A percentile compares a stretch with the other conserved stretches of the same genome.
Conservation (phyloP, 1,140 invertebrate species). For the Harpegnathos saltator region DNA sequence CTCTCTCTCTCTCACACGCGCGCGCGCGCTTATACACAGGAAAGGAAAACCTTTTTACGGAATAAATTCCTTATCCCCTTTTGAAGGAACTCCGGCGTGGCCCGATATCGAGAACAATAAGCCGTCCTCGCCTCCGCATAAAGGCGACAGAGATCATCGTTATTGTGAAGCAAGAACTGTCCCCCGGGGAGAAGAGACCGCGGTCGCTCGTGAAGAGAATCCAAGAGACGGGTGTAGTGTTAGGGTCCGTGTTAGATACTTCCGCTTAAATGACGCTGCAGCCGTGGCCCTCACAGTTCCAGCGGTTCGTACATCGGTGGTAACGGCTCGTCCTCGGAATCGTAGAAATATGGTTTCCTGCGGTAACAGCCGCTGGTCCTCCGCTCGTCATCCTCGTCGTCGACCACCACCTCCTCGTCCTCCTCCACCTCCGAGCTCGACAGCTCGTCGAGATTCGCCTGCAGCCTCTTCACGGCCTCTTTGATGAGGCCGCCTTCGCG, state of each 20-base stretch:
- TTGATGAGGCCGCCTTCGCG: slow-evolving; percentile 90
- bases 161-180: too few relatives aligned
- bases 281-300: slow-evolving; percentile 70
- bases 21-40: too few relatives aligned
- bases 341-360: slow-evolving; percentile 78
- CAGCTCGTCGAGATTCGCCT: slow-evolving; percentile 85
- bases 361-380: slow-evolving; percentile 72
- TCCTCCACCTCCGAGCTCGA: slow-evolving; percentile 82
- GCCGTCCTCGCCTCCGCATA: neutral
- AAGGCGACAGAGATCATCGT: slow-evolving; percentile 9
- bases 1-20: too few relatives aligned
- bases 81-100: neutral
- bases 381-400: slow-evolving; percentile 68
- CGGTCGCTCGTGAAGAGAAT: too few relatives aligned
- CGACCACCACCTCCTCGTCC: slow-evolving; percentile 75
- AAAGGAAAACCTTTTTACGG: too few relatives aligned
- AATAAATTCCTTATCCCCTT: too few relatives aligned
- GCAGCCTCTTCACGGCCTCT: slow-evolving; percentile 89
- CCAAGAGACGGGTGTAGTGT: too few relatives aligned
- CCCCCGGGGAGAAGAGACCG: too few relatives aligned
- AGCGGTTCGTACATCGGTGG: slow-evolving; percentile 75
- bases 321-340: slow-evolving; percentile 79
- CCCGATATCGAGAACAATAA: neutral
- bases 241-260: too few relatives aligned
- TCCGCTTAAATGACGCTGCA: neutral